phyloP scores from a whole-genome alignment of 2,797 vertebrate genomes.

The Tenualosa thibaudeaui region DNA sequence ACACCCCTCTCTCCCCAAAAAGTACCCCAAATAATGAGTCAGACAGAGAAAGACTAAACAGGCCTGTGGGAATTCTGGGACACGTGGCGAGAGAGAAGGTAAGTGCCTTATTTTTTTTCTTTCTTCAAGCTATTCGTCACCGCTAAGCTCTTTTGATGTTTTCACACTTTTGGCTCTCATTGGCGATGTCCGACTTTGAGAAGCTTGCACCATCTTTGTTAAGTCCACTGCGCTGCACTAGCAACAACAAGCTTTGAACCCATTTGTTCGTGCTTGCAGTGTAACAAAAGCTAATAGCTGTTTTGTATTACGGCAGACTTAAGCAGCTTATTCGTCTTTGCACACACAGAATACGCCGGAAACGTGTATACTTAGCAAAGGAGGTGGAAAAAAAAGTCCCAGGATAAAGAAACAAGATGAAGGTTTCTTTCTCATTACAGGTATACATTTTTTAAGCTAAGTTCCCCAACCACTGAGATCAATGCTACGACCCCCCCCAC shows the following conservation, averaged over 20 bases:
- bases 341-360: neutral
- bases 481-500: neutral
- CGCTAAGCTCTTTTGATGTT: slow-evolving; percentile 14
- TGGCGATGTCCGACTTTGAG: neutral
- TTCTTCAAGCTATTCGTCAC: neutral
- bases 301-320: neutral
- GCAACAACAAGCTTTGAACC: neutral
- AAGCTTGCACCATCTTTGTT: neutral
- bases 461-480: neutral
- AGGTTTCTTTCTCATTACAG: neutral
- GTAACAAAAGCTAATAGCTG: slow-evolving; percentile 18
- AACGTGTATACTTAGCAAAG: neutral
- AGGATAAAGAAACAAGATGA: neutral
- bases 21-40: neutral
- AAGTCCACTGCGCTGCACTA: neutral
- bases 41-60: neutral
- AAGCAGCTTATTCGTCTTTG: slow-evolving; percentile 9
- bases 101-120: neutral
- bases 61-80: neutral
- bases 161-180: neutral
- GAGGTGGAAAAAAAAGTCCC: neutral
- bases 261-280: neutral
- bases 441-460: neutral
- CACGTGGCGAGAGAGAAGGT: neutral
- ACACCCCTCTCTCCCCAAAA: neutral